Evolutionary conservation across 2,113 vertebrate genomes (phyloP).

Genomic region (Aepyceros melampus): DNA sequence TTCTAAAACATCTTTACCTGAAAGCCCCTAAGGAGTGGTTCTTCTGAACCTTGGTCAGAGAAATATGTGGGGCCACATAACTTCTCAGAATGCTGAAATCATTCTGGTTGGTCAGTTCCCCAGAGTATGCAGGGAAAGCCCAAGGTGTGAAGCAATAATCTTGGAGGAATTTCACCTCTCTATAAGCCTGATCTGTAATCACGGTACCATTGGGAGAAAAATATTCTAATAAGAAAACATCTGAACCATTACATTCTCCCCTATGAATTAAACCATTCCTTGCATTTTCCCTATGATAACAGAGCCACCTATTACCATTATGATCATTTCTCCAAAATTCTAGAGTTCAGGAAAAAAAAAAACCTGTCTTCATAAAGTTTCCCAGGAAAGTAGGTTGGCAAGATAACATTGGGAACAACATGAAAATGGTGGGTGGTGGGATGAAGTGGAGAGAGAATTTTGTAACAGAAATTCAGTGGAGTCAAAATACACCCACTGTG

Average conservation of each 20-base stretch:
- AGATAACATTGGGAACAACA: slow-evolving; percentile 15
- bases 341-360: neutral
- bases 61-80: neutral
- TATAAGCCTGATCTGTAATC: neutral
- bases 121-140: neutral
- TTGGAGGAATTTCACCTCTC: neutral
- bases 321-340: slow-evolving; percentile 46
- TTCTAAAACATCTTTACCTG: slow-evolving; percentile 6
- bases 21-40: neutral
- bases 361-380: slow-evolving; percentile 37
- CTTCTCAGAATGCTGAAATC: neutral
- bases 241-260: neutral
- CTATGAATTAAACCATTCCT: neutral
- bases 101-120: neutral
- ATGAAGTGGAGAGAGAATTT: neutral
- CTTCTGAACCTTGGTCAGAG: neutral
- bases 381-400: slow-evolving; percentile 52
- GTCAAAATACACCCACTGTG: slow-evolving; percentile 47
- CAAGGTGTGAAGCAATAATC: neutral
- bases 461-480: slow-evolving; percentile 30
- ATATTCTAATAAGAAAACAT: slow-evolving; percentile 10
- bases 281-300: slow-evolving; percentile 32
- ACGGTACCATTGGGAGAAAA: neutral
- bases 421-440: neutral
- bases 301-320: slow-evolving; percentile 7